Evolutionary conservation across 2,888 invertebrate genomes (phyloP).

Genomic region (Dioctria rufipes): DNA sequence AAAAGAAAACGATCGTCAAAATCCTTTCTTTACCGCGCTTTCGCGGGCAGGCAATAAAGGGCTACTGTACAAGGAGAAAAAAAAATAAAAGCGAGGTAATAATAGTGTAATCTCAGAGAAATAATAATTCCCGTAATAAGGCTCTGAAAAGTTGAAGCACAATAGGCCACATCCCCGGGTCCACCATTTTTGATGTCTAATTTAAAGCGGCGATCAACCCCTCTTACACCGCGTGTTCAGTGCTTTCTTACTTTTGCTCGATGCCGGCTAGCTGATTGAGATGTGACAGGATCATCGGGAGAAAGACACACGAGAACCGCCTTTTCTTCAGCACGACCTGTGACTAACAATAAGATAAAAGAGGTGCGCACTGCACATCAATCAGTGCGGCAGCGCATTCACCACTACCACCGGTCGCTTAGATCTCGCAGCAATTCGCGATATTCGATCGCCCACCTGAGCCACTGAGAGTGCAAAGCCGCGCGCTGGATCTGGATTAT

Average conservation of each 20-base stretch:
- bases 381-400: conserved; percentile 22
- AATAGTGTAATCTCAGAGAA: conserved; percentile 43
- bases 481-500: conserved; percentile 2
- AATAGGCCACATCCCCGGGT: conserved; percentile 22
- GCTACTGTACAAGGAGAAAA: conserved; percentile 26
- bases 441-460: conserved; percentile 38
- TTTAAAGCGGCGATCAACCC: conserved; percentile 4
- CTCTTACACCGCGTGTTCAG: not conserved
- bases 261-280: conserved; percentile 13
- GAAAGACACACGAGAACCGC: conserved; percentile 23
- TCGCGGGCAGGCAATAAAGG: not conserved
- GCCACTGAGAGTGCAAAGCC: not conserved
- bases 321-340: conserved; percentile 28
- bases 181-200: conserved; percentile 43
- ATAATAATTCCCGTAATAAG: conserved; percentile 11
- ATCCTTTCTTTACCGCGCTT: conserved; percentile 23
- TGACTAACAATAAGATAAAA: conserved; percentile 37
- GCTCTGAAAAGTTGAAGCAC: conserved; percentile 20
- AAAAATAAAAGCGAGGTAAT: conserved; percentile 26
- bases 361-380: conserved; percentile 29
- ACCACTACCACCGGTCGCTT: not conserved
- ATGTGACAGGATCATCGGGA: conserved; percentile 36
- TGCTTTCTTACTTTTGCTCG: not conserved
- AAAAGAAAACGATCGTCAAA: conserved; percentile 26
- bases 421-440: conserved; percentile 15